A percentile compares a stretch with the other conserved stretches of the same genome.
phyloP scores from a whole-genome alignment of 2,113 vertebrate genomes.

The Delphinapterus leucas region DNA sequence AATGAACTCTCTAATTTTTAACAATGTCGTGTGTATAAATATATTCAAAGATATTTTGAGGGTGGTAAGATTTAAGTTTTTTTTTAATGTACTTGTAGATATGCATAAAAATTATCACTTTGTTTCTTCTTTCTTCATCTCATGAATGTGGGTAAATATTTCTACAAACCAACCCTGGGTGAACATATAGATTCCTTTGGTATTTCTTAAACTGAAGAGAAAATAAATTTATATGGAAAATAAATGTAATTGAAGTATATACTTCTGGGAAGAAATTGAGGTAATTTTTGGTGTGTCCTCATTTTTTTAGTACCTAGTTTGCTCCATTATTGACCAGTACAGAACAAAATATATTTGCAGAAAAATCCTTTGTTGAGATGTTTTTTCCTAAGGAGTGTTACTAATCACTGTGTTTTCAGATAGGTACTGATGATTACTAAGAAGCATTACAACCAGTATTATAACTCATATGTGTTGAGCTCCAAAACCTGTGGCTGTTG shows the following conservation, averaged over 20 bases:
- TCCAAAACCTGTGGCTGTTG: neutral
- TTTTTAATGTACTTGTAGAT: constrained; percentile 74
- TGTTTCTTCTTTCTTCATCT: constrained; percentile 85
- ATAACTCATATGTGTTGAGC: neutral
- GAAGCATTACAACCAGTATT: neutral
- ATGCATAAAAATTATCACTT: constrained; percentile 75
- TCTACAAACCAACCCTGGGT: constrained; percentile 87
- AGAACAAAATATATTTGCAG: constrained; percentile 24
- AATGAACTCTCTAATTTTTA: constrained; percentile 41
- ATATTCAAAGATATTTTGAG: constrained; percentile 33
- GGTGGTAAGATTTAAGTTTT: constrained; percentile 71
- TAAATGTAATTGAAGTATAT: constrained; percentile 71
- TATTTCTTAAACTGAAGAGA: constrained; percentile 82
- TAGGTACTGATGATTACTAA: neutral
- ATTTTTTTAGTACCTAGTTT: neutral
- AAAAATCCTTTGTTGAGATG: neutral
- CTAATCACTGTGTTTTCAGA: neutral
- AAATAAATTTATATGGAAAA: constrained; percentile 16
- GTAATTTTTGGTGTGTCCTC: neutral
- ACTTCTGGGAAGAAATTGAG: constrained; percentile 53
- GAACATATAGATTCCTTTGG: constrained; percentile 92
- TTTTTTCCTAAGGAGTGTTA: neutral
- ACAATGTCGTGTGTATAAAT: neutral
- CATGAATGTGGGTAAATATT: constrained; percentile 90
- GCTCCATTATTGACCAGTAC: neutral